Evolutionary conservation across 2,888 invertebrate genomes (phyloP).

Genomic region (Spicauda simplicius): DNA sequence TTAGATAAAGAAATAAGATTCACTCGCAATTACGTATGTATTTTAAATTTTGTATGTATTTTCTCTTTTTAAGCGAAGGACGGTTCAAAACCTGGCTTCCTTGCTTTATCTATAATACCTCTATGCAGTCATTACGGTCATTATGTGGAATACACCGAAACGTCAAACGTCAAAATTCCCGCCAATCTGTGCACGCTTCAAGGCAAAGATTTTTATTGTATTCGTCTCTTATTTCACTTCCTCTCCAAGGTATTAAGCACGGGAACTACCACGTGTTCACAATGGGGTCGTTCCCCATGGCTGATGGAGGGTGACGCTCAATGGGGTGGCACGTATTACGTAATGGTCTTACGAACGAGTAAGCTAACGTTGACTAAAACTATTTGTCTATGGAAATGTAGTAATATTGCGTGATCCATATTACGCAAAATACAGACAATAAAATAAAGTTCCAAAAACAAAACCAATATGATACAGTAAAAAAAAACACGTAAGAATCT

Average conservation of each 20-base stretch:
- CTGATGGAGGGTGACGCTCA: constrained; percentile 39
- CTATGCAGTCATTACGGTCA: too few relatives aligned
- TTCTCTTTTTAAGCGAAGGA: too few relatives aligned
- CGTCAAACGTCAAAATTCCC: neutral
- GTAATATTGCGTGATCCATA: neutral
- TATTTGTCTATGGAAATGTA: neutral
- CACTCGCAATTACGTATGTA: too few relatives aligned
- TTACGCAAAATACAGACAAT: too few relatives aligned
- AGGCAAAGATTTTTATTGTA: constrained; percentile 3
- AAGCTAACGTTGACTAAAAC: neutral
- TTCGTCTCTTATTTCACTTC: constrained; percentile 10
- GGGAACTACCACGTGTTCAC: constrained; percentile 50
- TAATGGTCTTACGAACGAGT: constrained; percentile 7
- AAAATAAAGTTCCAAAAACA: too few relatives aligned
- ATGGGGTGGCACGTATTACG: constrained; percentile 24
- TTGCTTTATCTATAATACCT: too few relatives aligned
- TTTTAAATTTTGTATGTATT: too few relatives aligned
- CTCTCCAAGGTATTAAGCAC: constrained; percentile 15
- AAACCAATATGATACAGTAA: too few relatives aligned
- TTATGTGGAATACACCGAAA: neutral
- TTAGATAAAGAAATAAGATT: too few relatives aligned
- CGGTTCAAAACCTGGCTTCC: too few relatives aligned
- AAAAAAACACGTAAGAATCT: too few relatives aligned
- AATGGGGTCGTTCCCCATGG: constrained; percentile 38
- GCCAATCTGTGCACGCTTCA: neutral